Evolutionary conservation across 30 jellyfish, hydroid and myxozoan genomes (phyloP).

Genomic region (Aurelia sp.): DNA sequence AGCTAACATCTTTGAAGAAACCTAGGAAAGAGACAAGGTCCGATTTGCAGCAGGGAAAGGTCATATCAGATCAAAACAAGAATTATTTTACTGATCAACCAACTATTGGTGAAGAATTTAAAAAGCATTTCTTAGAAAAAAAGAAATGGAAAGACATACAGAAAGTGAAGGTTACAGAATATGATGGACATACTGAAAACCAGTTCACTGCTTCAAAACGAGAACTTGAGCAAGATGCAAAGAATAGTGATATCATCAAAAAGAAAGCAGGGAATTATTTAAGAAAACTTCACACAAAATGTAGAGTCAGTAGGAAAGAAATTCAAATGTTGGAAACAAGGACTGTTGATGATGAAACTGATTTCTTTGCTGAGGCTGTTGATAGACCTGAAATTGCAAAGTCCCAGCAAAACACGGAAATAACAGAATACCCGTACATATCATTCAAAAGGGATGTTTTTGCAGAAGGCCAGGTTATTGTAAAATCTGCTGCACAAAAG

Average conservation of each 20-base stretch:
- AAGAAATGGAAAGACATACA: background rate
- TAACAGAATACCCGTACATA: background rate
- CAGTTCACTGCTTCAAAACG: background rate
- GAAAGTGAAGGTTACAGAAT: background rate
- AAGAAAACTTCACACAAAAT: slow-evolving; percentile 28
- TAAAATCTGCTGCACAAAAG: background rate
- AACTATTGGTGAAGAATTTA: background rate
- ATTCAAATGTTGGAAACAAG: background rate
- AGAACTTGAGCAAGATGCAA: background rate
- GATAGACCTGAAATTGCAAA: slow-evolving; percentile 11
- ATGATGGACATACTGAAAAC: background rate
- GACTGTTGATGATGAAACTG: background rate
- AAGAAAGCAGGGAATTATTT: slow-evolving; percentile 53
- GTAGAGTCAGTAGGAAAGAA: slow-evolving; percentile 51
- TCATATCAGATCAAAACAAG: background rate
- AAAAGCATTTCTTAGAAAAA: background rate
- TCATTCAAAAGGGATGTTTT: background rate
- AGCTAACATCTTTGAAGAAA: slow-evolving; percentile 3
- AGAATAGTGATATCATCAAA: background rate
- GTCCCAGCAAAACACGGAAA: background rate
- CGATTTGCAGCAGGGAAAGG: background rate
- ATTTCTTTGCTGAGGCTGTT: slow-evolving; percentile 40
- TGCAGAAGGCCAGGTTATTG: background rate
- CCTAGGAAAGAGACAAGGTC: background rate
- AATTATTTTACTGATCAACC: background rate